Base-by-base conservation (phyloP, 2,888 invertebrate genomes). In the Scaptomyza parva region DNA sequence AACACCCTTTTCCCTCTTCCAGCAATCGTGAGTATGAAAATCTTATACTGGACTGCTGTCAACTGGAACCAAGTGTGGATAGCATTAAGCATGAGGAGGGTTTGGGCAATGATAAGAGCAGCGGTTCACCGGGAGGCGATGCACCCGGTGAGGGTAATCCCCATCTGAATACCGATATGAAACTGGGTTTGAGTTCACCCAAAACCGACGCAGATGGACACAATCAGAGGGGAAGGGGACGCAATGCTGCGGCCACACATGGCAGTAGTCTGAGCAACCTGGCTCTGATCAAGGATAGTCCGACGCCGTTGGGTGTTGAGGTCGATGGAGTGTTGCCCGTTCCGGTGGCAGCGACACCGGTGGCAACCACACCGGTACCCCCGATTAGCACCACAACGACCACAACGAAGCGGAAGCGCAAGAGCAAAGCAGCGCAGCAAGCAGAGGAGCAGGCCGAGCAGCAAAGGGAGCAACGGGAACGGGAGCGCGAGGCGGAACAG, bases 11-110 rank as follows among this genome's bases (percentile, higher is more conserved):
- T 5, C 5, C 2, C 26, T 12, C 11, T n/a, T 7, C 0, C 7
- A 91, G 91, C 64, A 90, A 88, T 70, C 90, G 90, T 0, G 98
- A 98, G 92, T 96, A 96, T 88, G 96, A 96, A 84, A 96, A 97
- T 90, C 94, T 97, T 53, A 96, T 98, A 47, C 96, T 98, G 95
- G 98, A 98, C 92, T 96, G 96, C 92, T 97, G 97, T 91, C 98
- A 98, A 92, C 92, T 97, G 89, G 97, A 97, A 91, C 96, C 96
- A 85, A 96, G 95, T 81, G 94, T 95, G 30, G 91, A 92, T 78
- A 94, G 95, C 73, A 97, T 91, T 50, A 97, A 97, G 90, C 93
- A 97, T 70, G 97, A 97, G 92, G 97, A 97, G 89, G 84, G 84
- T 0, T 26, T 88, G 18, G 89, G 87, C 48, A 88, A 86, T 73